Evolutionary conservation across 1,140 invertebrate genomes (phyloP).

Genomic region (Temnothorax nylanderi): DNA sequence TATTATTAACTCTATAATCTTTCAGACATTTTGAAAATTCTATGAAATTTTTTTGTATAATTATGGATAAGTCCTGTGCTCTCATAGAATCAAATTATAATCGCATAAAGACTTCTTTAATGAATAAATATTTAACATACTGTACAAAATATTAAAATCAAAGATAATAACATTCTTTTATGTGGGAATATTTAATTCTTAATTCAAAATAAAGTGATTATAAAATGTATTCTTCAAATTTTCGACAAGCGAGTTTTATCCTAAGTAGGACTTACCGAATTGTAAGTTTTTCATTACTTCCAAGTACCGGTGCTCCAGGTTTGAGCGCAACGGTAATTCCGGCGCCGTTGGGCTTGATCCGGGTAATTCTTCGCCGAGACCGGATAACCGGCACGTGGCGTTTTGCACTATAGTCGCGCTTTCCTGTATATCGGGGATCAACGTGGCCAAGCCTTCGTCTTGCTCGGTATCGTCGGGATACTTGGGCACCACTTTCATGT

Average conservation of each 20-base stretch:
- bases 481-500: constrained; percentile 79
- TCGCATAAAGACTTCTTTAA: too few relatives aligned
- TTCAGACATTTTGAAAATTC: neutral
- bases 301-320: constrained; percentile 91
- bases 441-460: constrained; percentile 93
- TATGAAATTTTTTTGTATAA: neutral
- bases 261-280: constrained; percentile 89
- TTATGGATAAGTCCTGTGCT: neutral
- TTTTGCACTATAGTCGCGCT: constrained; percentile 92
- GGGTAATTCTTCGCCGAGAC: constrained; percentile 80
- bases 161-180: neutral
- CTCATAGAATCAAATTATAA: neutral
- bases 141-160: neutral
- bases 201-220: neutral
- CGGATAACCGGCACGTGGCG: constrained; percentile 87
- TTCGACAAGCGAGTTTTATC: neutral
- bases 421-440: constrained; percentile 95
- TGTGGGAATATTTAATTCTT: neutral
- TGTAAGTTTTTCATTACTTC: constrained; percentile 95
- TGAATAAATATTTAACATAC: neutral
- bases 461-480: constrained; percentile 91
- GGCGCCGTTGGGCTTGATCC: constrained; percentile 81
- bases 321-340: constrained; percentile 85
- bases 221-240: neutral
- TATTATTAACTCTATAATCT: neutral